phyloP scores from a whole-genome alignment of 2,888 invertebrate species.

The Lasioglossum oenotherae region DNA sequence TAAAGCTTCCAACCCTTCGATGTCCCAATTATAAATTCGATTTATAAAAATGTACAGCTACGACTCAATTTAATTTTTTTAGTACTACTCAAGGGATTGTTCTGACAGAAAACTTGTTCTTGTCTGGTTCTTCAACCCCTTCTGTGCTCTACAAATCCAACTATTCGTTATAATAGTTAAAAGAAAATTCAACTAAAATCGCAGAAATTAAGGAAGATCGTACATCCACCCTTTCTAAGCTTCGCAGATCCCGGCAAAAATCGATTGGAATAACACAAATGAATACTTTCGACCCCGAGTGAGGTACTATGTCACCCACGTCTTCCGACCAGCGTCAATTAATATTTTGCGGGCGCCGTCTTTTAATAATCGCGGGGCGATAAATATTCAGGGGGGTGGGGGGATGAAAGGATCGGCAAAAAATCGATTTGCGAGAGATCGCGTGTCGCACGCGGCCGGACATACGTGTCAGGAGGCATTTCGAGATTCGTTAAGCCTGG shows the following conservation, averaged over 20 bases:
- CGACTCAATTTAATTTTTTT: background rate
- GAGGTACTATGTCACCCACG: background rate
- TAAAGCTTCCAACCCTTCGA: background rate
- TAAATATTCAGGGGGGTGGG: background rate
- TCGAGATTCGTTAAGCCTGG: slow-evolving; percentile 70
- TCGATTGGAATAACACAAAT: background rate
- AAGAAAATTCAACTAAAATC: background rate
- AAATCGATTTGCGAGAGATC: slow-evolving; percentile 49
- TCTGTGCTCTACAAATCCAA: no score
- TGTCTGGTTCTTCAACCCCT: no score
- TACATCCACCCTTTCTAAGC: no score
- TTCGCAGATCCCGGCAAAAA: no score
- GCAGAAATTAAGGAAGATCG: background rate
- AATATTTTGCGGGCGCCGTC: background rate
- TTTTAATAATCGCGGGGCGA: background rate
- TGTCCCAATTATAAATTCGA: background rate
- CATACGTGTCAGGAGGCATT: slow-evolving; percentile 65
- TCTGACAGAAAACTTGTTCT: background rate
- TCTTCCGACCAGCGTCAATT: background rate
- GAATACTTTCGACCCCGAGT: background rate
- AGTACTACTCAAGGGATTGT: background rate
- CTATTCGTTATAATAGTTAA: background rate
- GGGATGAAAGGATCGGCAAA: background rate
- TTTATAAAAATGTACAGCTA: background rate
- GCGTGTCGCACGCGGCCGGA: slow-evolving; percentile 67